Evolutionary conservation across 2,797 vertebrate species (phyloP), one percentile per base, ranked within the genome.

Genomic region (Neomorphus geoffroyi): DNA sequence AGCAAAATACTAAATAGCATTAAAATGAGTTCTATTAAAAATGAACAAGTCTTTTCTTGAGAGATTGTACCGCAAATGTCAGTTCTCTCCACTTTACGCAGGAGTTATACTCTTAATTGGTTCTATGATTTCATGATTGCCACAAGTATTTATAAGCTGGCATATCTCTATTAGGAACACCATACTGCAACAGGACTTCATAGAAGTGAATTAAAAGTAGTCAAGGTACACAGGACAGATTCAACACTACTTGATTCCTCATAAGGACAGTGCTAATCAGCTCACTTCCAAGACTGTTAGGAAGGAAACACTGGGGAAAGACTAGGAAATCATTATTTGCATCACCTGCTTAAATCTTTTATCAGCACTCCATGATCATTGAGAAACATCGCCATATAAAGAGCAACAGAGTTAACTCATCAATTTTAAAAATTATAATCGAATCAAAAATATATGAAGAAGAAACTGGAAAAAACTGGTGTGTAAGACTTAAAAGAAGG

Each of bases 1-100:
- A 88, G 32, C 45, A 57, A 89, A 85, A 87, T n/a, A 21, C 43
- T 56, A 93, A 89, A 50, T 4, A 80, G 46, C 15, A 6, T 58
- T 80, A 46, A 65, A 71, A 83, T 10, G 14, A 64, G 6, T 16
- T 58, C 43, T 72, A 74, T 46, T 69, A 74, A 87, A 94, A 91
- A 69, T 28, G 1, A 92, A 82, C 24, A 10, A 32, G 46, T 74
- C 28, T 89, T 86, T 74, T 51, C 0, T 10, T 80, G 33, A 91
- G 41, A 91, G 21, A 39, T 1, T n/a, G 48, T 41, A 73, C 16
- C 8, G 4, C 46, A 80, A 70, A 75, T 14, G 28, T n/a, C 46
- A 43, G 80, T 60, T 57, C 39, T 74, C 43, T 53, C 8, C 0
- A 0, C 0, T 0, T 56, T 88, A 65, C 30, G 33, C 4, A 5